Evolutionary conservation across 2,797 vertebrate genomes (phyloP).

Genomic region (Menidia menidia): DNA sequence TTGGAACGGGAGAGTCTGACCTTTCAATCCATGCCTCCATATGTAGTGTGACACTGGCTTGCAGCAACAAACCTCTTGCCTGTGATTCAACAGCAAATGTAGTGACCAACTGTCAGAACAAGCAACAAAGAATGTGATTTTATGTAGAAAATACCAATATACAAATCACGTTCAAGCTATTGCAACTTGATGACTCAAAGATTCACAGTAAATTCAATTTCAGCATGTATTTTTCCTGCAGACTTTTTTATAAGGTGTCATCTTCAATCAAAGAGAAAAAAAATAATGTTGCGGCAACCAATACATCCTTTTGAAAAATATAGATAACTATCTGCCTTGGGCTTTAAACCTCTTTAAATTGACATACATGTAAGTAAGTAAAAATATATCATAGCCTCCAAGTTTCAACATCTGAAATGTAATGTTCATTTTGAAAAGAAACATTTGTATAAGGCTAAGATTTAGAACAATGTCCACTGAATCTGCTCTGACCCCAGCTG

Average conservation of each 20-base stretch:
- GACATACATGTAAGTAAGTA: not conserved
- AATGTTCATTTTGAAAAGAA: not conserved
- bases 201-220: slow-evolving; percentile 37
- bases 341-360: not conserved
- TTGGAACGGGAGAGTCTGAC: slow-evolving; percentile 43
- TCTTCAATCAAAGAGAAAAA: slow-evolving; percentile 62
- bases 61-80: slow-evolving; percentile 37
- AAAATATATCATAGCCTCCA: no score
- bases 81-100: slow-evolving; percentile 22
- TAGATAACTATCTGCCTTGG: not conserved
- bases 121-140: not conserved
- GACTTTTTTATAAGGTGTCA: slow-evolving; percentile 15
- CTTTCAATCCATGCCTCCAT: slow-evolving; percentile 56
- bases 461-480: not conserved
- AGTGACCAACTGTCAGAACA: slow-evolving; percentile 20
- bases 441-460: not conserved
- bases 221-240: slow-evolving; percentile 35
- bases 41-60: slow-evolving; percentile 35
- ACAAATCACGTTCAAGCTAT: not conserved
- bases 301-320: not conserved
- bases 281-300: no score
- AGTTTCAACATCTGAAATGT: not conserved
- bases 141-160: slow-evolving; percentile 5
- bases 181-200: slow-evolving; percentile 36
- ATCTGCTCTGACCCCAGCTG: no score